These are phyloP conservation scores for Papilio dardanus DNA, from an alignment of 1,140 invertebrate genomes.

Conservation along the genomic window DNA sequence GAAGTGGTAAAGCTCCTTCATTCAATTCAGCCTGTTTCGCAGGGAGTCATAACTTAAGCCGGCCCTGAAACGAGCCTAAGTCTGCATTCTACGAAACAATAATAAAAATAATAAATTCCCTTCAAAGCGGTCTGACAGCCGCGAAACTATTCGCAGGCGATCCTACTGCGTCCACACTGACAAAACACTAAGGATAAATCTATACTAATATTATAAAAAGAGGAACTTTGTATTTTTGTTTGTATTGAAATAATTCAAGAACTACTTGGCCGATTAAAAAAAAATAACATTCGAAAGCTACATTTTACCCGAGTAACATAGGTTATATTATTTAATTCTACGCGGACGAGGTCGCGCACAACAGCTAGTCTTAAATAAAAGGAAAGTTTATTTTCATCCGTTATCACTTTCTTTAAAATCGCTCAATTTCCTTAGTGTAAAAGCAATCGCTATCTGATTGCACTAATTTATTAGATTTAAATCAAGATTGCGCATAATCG, in stretches of 20 bases:
- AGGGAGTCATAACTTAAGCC: constrained; percentile 61
- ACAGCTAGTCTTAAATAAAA: no score
- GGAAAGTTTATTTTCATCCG: not conserved
- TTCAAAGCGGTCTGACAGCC: constrained; percentile 77
- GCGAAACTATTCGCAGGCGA: constrained; percentile 73
- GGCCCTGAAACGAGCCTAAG: constrained; percentile 50
- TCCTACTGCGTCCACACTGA: constrained; percentile 46
- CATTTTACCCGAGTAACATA: no score
- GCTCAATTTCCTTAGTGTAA: no score
- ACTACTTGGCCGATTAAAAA: no score
- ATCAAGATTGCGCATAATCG: not conserved
- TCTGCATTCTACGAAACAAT: constrained; percentile 69
- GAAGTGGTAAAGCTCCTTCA: constrained; percentile 29
- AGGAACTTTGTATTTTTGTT: no score
- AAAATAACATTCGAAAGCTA: no score
- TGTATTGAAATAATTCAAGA: no score
- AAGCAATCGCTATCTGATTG: not conserved
- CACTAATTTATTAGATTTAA: not conserved
- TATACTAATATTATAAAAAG: no score
- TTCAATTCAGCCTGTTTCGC: constrained; percentile 33
- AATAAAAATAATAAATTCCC: constrained; percentile 81
- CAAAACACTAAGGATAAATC: constrained; percentile 2
- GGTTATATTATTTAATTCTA: no score
- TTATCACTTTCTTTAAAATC: not conserved
- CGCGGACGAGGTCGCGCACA: no score